Evolutionary conservation across 2,113 vertebrate species (phyloP).

Genomic region (Corapipo altera): DNA sequence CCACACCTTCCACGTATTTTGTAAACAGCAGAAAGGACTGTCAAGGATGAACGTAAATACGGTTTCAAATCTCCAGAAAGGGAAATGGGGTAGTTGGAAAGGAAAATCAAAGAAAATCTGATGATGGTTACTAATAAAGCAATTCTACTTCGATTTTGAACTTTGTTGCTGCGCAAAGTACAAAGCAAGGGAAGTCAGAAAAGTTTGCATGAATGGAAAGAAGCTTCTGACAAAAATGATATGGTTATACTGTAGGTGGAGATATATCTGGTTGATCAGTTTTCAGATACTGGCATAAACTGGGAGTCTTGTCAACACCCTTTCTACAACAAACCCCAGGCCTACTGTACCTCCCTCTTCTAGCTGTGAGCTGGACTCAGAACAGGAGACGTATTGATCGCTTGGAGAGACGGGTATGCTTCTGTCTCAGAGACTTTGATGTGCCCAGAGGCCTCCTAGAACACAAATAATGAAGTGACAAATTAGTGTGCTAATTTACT

Average conservation of each 20-base stretch:
- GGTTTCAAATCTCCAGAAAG: neutral
- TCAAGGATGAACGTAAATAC: neutral
- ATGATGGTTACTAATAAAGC: neutral
- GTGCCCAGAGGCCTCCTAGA: neutral
- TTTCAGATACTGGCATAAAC: neutral
- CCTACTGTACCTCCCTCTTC: neutral
- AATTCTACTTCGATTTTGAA: neutral
- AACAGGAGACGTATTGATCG: neutral
- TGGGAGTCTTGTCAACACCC: neutral
- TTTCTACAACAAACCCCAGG: neutral
- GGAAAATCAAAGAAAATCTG: neutral
- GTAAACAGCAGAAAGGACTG: neutral
- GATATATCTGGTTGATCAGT: neutral
- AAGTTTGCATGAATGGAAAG: neutral
- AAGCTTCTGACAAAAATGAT: neutral
- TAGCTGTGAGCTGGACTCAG: neutral
- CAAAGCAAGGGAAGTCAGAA: neutral
- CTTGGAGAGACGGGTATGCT: neutral
- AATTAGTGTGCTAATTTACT: neutral
- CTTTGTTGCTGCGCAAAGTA: neutral
- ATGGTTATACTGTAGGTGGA: neutral
- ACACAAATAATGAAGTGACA: neutral
- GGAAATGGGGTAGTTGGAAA: rapidly evolving
- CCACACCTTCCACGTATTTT: neutral
- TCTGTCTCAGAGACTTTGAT: neutral